Evolutionary conservation across 1,140 invertebrate species (phyloP), one percentile per base, ranked within the genome.

Genomic region (Hycleus phaleratus): DNA sequence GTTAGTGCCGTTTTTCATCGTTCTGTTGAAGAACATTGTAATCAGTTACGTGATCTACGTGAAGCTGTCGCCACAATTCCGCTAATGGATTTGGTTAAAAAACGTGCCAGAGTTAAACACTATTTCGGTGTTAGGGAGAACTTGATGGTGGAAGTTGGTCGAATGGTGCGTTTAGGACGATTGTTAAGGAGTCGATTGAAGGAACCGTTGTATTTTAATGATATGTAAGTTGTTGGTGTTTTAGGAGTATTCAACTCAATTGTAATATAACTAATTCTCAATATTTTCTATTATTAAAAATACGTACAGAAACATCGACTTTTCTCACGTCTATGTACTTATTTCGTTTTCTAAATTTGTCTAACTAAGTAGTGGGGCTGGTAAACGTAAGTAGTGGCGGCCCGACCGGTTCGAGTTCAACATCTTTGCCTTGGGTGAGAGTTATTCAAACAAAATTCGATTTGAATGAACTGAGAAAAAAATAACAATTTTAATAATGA

Each of bases 1-100:
- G 87, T 90, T 5, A 86, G 85, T 1, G 85, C 85, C 9, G 84
- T 90, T 40, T 90, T 90, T 65, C 82, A 90, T 71, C 62, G 85
- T 58, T 86, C 82, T 49, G 82, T 89, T 43, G 83, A 88, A 66
- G 84, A 88, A 70, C 81, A 85, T 46, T 84, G 81, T 56, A 75
- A 72, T 25, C 79, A 82, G 62, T 59, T 86, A 42, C 69, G 74
- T 10, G 79, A 83, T 52, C 65, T 86, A 32, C 77, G 78, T 10
- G 74, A 79, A 38, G 74, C 75, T 2, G 75, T 83, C n/a, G 75
- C 71, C 45, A 74, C 67, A 1, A 70, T 73, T 25, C 70, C 72
- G 1, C 43, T 74, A 50, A 60, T 69, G 51, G 69, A 68, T 50
- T 64, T 70, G 45, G 51, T 52, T 4, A 74, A 67, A 48, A 71